phyloP scores from a whole-genome alignment of 2,797 vertebrate genomes.

The Sebastes alutus region DNA sequence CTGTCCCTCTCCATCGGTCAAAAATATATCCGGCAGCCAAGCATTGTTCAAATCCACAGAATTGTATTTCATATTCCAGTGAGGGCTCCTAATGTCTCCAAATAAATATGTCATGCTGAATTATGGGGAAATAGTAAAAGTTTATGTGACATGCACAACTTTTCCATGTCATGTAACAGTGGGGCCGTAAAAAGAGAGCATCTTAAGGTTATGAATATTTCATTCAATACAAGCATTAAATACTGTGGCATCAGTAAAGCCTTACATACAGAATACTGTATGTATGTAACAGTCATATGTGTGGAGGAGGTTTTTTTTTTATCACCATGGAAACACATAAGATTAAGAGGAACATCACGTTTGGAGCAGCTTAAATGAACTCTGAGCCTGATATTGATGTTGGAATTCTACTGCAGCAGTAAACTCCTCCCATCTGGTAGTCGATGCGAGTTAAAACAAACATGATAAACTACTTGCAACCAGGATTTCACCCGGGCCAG shows the following conservation, averaged over 20 bases:
- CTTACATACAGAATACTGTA: not conserved
- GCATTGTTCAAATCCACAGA: no score
- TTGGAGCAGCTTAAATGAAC: conserved; percentile 35
- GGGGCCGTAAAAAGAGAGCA: conserved; percentile 10
- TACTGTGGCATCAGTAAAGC: not conserved
- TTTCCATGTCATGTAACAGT: not conserved
- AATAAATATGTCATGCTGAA: no score
- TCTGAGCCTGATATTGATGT: conserved; percentile 38
- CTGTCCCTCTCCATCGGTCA: conserved; percentile 9
- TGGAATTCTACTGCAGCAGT: conserved; percentile 14
- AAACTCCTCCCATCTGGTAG: conserved; percentile 32
- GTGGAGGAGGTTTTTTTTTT: conserved; percentile 12
- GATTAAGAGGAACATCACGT: conserved; percentile 25
- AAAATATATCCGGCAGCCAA: not conserved
- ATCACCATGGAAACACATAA: not conserved
- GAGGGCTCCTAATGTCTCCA: no score
- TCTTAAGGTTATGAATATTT: not conserved
- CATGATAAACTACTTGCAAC: conserved; percentile 7
- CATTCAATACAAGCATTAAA: conserved; percentile 6
- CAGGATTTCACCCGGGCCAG: not conserved
- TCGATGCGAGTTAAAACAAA: conserved; percentile 41
- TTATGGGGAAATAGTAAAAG: no score
- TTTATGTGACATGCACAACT: no score
- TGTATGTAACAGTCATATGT: not conserved
- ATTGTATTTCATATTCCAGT: no score